These are phyloP conservation scores for Phoeniculus purpureus DNA, from an alignment of 2,797 vertebrate genomes.

Conservation along the genomic window DNA sequence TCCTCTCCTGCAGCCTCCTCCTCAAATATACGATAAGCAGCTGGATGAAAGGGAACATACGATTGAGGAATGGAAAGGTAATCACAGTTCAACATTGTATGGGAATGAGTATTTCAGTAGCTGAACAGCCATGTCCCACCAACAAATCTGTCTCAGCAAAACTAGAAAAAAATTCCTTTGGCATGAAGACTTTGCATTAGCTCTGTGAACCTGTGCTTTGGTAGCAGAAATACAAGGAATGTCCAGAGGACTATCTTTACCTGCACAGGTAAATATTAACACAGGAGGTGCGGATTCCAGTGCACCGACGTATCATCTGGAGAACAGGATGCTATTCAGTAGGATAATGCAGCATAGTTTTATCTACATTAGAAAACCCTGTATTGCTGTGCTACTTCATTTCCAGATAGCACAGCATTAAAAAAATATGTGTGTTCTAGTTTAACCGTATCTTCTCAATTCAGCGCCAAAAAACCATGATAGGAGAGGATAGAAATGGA, in stretches of 20 bases:
- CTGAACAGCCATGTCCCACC: background rate
- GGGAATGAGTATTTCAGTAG: background rate
- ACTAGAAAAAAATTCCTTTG: background rate
- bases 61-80: slow-evolving; percentile 99
- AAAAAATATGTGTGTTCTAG: background rate
- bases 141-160: background rate
- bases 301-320: background rate
- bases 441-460: background rate
- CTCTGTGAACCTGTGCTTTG: background rate
- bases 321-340: background rate
- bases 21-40: slow-evolving; percentile 98
- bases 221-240: background rate
- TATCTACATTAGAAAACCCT: background rate
- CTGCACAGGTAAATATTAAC: background rate
- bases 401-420: background rate
- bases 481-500: background rate
- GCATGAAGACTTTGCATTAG: background rate
- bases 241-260: background rate
- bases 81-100: background rate
- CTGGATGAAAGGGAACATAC: slow-evolving; percentile 99
- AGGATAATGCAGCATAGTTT: background rate
- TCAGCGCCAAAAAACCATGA: background rate
- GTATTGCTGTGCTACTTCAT: background rate
- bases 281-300: background rate
- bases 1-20: slow-evolving; percentile 87